A percentile compares a stretch with the other conserved stretches of the same genome.
Evolutionary conservation across 2,888 invertebrate genomes (phyloP).

Genomic region (Acronicta leporina): DNA sequence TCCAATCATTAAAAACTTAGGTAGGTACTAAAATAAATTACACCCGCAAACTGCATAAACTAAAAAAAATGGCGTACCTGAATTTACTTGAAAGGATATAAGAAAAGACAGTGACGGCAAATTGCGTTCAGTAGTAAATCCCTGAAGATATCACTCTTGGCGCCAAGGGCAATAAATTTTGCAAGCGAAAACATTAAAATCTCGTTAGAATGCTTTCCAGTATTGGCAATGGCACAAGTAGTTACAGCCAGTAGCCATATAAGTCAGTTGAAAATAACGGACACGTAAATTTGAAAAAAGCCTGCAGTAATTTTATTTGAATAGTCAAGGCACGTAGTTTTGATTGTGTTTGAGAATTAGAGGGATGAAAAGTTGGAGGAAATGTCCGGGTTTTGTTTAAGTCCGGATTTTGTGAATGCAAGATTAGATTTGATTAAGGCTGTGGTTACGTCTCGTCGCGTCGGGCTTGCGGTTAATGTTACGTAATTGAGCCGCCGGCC

Average conservation of each 20-base stretch:
- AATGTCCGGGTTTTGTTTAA: slow-evolving; percentile 24
- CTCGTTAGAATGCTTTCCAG: slow-evolving; percentile 77
- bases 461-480: slow-evolving; percentile 62
- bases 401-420: slow-evolving; percentile 21
- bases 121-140: slow-evolving; percentile 70
- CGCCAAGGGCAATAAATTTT: slow-evolving; percentile 78
- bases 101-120: slow-evolving; percentile 51
- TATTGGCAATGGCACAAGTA: slow-evolving; percentile 65
- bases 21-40: slow-evolving; percentile 16
- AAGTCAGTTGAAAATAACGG: slow-evolving; percentile 48
- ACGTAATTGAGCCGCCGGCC: slow-evolving; percentile 64
- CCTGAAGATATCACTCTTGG: slow-evolving; percentile 68
- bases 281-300: slow-evolving; percentile 45
- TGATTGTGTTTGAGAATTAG: slow-evolving; percentile 42
- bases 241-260: slow-evolving; percentile 53
- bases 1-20: slow-evolving; percentile 15
- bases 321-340: slow-evolving; percentile 34
- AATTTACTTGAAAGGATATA: slow-evolving; percentile 41
- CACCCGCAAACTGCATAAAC: slow-evolving; percentile 10
- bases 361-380: slow-evolving; percentile 26
- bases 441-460: slow-evolving; percentile 42
- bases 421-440: slow-evolving; percentile 44
- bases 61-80: slow-evolving; percentile 13
- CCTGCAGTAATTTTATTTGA: slow-evolving; percentile 28
- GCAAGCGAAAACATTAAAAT: slow-evolving; percentile 80